Percentiles rank a stretch among this genome's conserved stretches.
These are phyloP conservation scores for Druceiella hillmani DNA, from an alignment of 2,888 invertebrate genomes.

Conservation along the genomic window DNA sequence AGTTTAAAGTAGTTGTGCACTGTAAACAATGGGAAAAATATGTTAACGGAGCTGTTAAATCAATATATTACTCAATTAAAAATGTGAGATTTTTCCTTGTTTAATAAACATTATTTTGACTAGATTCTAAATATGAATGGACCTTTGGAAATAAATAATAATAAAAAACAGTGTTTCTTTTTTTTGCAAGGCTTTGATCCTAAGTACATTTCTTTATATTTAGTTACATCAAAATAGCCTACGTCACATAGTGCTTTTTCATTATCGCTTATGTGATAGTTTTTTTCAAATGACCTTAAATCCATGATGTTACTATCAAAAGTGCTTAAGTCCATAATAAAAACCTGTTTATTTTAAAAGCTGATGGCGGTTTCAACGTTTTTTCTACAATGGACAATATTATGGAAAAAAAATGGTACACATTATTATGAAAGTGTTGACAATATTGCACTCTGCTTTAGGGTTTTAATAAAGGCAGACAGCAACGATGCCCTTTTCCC, in stretches of 20 bases:
- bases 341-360: conserved; percentile 15
- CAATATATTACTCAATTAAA: too few relatives aligned
- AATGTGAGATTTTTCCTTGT: too few relatives aligned
- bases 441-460: conserved; percentile 8
- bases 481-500: conserved; percentile 16
- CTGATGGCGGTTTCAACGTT: conserved; percentile 15
- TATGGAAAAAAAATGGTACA: conserved; percentile 14
- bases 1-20: too few relatives aligned
- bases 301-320: conserved; percentile 12
- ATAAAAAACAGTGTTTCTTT: conserved; percentile 11
- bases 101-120: too few relatives aligned
- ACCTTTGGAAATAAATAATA: conserved; percentile 11
- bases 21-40: too few relatives aligned
- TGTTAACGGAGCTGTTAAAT: too few relatives aligned
- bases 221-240: conserved; percentile 14
- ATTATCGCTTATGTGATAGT: conserved; percentile 11
- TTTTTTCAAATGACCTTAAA: conserved; percentile 15
- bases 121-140: too few relatives aligned
- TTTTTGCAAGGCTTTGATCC: conserved; percentile 10
- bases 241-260: conserved; percentile 13
- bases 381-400: conserved; percentile 16
- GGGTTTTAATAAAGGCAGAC: conserved; percentile 13
- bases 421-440: conserved; percentile 15
- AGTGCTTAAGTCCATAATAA: conserved; percentile 14
- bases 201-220: conserved; percentile 14